A percentile compares a stretch with the other conserved stretches of the same genome.
phyloP scores from a whole-genome alignment of 2,113 vertebrate species.

The Carettochelys insculpta region DNA sequence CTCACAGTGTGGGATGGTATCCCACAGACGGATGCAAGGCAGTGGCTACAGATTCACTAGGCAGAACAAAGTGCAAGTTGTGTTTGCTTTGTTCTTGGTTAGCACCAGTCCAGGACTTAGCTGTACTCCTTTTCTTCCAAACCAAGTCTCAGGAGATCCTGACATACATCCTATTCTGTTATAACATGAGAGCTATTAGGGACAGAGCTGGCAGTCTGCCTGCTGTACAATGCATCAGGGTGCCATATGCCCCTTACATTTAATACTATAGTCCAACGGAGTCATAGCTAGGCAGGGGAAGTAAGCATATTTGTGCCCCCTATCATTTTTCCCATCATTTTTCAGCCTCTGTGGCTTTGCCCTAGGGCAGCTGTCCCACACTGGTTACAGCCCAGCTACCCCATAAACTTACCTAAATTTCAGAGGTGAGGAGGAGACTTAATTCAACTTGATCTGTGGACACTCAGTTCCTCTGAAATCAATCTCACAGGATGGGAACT shows the following conservation, averaged over 20 bases:
- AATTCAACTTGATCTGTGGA: neutral
- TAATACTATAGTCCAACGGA: neutral
- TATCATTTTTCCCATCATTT: too few species aligned
- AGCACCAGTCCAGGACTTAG: neutral
- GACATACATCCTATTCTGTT: fast-evolving
- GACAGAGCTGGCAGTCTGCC: neutral
- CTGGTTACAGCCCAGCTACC: neutral
- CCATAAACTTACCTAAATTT: fast-evolving
- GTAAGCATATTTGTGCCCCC: too few species aligned
- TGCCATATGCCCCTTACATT: neutral
- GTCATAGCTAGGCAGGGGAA: too few species aligned
- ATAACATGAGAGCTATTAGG: neutral
- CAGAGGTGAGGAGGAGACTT: neutral
- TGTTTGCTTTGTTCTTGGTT: neutral
- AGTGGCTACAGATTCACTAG: neutral
- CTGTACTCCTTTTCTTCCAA: fast-evolving
- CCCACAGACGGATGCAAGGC: neutral
- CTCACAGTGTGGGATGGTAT: neutral
- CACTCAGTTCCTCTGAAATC: neutral
- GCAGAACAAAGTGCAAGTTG: fast-evolving
- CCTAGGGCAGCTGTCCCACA: too few species aligned
- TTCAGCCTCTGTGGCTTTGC: too few species aligned
- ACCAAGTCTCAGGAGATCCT: neutral
- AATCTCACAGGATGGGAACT: too few species aligned
- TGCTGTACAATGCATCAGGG: fast-evolving